phyloP scores from a whole-genome alignment of 92 coral and sea anemone species.

The Phenganax stokvisi region DNA sequence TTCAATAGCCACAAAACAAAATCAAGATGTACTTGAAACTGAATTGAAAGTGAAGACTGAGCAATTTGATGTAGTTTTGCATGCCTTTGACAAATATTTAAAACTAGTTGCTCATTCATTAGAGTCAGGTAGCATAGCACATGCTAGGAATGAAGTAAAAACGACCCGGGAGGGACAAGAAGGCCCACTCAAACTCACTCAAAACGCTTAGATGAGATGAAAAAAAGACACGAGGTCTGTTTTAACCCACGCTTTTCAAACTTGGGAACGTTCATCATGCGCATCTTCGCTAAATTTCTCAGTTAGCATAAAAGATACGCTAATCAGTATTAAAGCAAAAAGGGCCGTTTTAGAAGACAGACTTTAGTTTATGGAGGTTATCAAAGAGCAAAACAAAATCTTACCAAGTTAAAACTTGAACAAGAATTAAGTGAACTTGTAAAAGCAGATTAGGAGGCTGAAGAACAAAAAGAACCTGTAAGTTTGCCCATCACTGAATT shows the following conservation, averaged over 20 bases:
- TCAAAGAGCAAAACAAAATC: slow-evolving; percentile 45
- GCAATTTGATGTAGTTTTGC: background rate
- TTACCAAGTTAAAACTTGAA: slow-evolving; percentile 43
- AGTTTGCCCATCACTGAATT: too few relatives aligned
- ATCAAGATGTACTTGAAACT: background rate
- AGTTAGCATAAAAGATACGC: slow-evolving; percentile 45
- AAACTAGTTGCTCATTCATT: background rate
- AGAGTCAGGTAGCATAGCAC: background rate
- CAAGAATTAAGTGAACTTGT: slow-evolving; percentile 52
- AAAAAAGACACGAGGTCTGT: slow-evolving; percentile 23
- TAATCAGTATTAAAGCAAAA: slow-evolving; percentile 32
- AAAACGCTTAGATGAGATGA: slow-evolving; percentile 5
- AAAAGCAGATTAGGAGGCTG: slow-evolving; percentile 43
- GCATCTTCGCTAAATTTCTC: slow-evolving; percentile 30
- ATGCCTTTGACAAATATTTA: background rate
- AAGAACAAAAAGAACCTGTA: slow-evolving; percentile 11
- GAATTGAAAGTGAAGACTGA: background rate
- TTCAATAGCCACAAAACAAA: too few relatives aligned
- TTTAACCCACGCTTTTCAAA: slow-evolving; percentile 24
- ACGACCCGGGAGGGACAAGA: background rate
- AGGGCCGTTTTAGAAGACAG: slow-evolving; percentile 25
- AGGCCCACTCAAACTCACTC: slow-evolving; percentile 4
- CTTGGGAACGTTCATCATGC: slow-evolving; percentile 14
- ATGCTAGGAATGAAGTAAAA: slow-evolving; percentile 4
- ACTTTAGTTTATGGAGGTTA: slow-evolving; percentile 44